These are phyloP conservation scores for Acanthiza pusilla DNA, from an alignment of 2,797 vertebrate genomes.

Conservation along the genomic window DNA sequence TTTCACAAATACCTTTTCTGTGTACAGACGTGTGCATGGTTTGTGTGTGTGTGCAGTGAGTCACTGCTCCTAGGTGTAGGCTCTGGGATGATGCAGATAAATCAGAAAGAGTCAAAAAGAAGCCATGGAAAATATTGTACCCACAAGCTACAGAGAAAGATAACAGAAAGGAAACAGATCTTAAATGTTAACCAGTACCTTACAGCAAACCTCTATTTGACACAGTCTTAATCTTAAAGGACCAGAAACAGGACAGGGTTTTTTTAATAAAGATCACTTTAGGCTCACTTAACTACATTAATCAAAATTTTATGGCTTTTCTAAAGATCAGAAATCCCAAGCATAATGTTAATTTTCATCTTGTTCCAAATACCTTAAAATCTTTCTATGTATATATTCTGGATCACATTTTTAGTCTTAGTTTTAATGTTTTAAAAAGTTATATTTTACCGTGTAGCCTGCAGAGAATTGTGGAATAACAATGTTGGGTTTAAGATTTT, in stretches of 20 bases:
- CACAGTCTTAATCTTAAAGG: neutral
- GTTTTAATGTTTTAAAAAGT: neutral
- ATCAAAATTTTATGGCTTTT: neutral
- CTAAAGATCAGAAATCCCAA: neutral
- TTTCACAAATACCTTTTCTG: neutral
- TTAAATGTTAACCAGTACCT: neutral
- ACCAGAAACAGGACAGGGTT: neutral
- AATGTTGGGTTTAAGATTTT: neutral
- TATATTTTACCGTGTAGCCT: neutral
- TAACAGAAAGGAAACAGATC: neutral
- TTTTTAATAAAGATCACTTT: neutral
- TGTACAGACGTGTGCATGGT: fast-evolving
- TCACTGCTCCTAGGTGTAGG: neutral
- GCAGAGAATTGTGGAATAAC: neutral
- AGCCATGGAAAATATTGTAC: neutral
- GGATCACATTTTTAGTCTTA: neutral
- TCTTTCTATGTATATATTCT: neutral
- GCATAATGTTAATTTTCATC: neutral
- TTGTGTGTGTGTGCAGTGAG: neutral
- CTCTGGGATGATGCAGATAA: neutral
- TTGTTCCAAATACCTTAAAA: neutral
- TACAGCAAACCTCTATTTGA: neutral
- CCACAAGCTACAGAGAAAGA: neutral
- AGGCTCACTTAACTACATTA: neutral
- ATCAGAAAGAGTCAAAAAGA: neutral